Evolutionary conservation across 2,113 vertebrate species (phyloP).

Genomic region (Haliaeetus leucogaster): DNA sequence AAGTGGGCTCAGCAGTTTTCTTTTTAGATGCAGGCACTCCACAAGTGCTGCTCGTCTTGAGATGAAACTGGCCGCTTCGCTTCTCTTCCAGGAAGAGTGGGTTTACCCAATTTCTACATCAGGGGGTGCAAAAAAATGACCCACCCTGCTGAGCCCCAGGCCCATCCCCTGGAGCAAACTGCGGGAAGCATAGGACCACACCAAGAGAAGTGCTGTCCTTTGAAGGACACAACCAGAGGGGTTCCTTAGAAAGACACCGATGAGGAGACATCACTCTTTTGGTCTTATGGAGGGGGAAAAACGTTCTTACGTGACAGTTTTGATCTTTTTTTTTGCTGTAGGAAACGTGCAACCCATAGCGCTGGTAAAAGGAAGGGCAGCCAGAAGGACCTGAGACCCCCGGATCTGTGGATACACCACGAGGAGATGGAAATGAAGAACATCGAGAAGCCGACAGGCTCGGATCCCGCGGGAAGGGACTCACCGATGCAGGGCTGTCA

Average conservation of each 20-base stretch:
- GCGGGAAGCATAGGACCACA: neutral
- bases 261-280: neutral
- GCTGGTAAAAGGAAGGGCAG: conserved; percentile 88
- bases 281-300: neutral
- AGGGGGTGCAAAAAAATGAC: neutral
- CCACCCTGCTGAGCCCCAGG: neutral
- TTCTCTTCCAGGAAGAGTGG: neutral
- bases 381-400: conserved; percentile 92
- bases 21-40: neutral
- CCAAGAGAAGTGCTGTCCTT: neutral
- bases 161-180: neutral
- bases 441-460: conserved; percentile 85
- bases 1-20: neutral
- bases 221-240: neutral
- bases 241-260: neutral
- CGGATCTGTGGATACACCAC: conserved; percentile 95
- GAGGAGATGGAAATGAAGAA: conserved; percentile 98
- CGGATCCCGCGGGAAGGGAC: conserved; percentile 78
- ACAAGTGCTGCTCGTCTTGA: neutral
- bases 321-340: conserved; percentile 26
- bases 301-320: fast-evolving
- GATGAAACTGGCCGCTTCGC: neutral
- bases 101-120: neutral
- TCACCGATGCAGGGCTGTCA: conserved; percentile 86
- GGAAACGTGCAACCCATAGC: conserved; percentile 88